A percentile compares a stretch with the other conserved stretches of the same genome.
These are phyloP conservation scores for Magallana gigas DNA, from an alignment of 1,140 invertebrate species.

Conservation along the genomic window DNA sequence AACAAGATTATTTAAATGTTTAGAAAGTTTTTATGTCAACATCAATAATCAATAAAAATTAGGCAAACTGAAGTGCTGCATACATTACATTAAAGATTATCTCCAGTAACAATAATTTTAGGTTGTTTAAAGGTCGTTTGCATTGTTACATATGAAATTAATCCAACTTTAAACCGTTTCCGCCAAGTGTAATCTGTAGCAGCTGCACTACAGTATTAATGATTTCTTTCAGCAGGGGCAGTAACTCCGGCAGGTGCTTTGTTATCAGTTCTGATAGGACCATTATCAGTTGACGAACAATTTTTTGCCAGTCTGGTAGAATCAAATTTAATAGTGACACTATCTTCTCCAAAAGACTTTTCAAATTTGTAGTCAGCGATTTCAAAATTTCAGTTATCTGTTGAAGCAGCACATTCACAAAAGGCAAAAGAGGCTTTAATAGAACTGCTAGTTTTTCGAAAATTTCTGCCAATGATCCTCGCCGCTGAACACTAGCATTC, in stretches of 20 bases:
- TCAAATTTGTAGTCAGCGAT: not conserved
- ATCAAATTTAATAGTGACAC: not conserved
- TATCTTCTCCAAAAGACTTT: not conserved
- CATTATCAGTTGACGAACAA: not conserved
- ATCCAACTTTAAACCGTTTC: too few species aligned
- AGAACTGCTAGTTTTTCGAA: not conserved
- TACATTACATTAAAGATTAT: too few species aligned
- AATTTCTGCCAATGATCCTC: not conserved
- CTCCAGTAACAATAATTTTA: too few species aligned
- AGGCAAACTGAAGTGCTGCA: too few species aligned
- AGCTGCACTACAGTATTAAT: not conserved
- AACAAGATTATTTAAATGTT: too few species aligned
- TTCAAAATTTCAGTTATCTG: not conserved
- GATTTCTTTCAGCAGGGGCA: not conserved
- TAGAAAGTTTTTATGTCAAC: too few species aligned
- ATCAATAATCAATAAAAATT: too few species aligned
- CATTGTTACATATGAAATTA: too few species aligned
- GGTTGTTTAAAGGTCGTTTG: too few species aligned
- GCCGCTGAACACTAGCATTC: not conserved
- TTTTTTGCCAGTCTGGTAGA: not conserved
- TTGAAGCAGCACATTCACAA: not conserved
- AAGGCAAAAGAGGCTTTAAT: conserved; percentile 1
- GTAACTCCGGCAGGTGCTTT: not conserved
- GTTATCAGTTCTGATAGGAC: not conserved
- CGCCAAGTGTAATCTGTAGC: not conserved